phyloP scores from a whole-genome alignment of 2,113 vertebrate genomes.

The Oriolus oriolus region DNA sequence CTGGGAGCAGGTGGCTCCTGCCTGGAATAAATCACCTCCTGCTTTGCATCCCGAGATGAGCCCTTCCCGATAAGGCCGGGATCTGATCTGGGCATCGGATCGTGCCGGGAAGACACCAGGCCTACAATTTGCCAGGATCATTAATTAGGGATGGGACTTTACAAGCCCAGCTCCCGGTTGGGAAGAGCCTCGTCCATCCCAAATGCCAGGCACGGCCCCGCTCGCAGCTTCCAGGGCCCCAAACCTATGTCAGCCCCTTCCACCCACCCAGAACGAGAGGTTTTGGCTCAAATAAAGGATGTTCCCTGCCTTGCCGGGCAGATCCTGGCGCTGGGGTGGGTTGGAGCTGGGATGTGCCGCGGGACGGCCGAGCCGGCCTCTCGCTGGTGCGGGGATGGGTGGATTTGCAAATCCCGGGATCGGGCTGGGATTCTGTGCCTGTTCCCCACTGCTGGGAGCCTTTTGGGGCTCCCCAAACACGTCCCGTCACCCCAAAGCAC shows the following conservation, averaged over 20 bases:
- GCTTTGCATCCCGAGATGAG: neutral
- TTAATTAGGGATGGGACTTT: neutral
- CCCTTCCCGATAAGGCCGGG: neutral
- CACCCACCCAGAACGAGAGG: neutral
- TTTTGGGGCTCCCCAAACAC: neutral
- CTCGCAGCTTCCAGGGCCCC: accelerated
- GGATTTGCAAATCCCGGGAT: neutral
- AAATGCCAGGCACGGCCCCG: accelerated
- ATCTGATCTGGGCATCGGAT: neutral
- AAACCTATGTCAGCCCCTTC: accelerated
- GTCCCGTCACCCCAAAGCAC: accelerated
- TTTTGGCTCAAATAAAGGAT: neutral
- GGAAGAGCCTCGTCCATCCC: neutral
- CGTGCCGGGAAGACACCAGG: neutral
- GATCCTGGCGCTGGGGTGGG: neutral
- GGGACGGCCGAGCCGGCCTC: neutral
- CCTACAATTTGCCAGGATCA: neutral
- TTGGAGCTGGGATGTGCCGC: accelerated
- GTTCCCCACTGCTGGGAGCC: accelerated
- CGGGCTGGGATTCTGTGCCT: accelerated
- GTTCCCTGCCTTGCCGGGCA: accelerated
- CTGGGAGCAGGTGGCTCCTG: neutral
- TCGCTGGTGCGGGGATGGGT: accelerated
- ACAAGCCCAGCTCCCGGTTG: neutral
- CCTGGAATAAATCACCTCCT: neutral